Conservation (phyloP, 1,140 invertebrate species). For the Phymastichus coffea region DNA sequence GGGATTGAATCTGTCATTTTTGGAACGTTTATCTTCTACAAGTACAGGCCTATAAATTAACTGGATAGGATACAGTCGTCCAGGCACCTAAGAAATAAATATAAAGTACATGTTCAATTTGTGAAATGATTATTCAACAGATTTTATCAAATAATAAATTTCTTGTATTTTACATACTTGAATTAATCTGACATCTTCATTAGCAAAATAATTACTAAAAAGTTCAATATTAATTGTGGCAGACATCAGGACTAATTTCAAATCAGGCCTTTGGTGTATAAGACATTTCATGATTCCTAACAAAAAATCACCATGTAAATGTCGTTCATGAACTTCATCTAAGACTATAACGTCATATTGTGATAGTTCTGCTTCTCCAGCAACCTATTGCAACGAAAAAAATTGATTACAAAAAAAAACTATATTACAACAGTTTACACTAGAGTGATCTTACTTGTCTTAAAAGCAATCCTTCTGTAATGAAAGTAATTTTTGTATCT, state of each 20-base stretch:
- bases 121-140: not conserved
- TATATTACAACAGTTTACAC: conserved; percentile 8
- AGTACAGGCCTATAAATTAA: conserved; percentile 82
- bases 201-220: conserved; percentile 86
- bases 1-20: conserved; percentile 79
- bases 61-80: conserved; percentile 90
- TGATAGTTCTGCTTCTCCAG: conserved; percentile 57
- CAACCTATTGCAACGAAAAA: conserved; percentile 61
- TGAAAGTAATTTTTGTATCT: conserved; percentile 89
- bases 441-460: conserved; percentile 67
- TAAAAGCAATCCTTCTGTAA: conserved; percentile 93
- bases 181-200: conserved; percentile 77
- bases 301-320: conserved; percentile 94
- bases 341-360: conserved; percentile 87
- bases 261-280: conserved; percentile 72
- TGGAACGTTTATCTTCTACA: conserved; percentile 68
- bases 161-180: conserved; percentile 59
- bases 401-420: conserved; percentile 18
- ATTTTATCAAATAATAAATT: conserved; percentile 10
- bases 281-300: conserved; percentile 90
- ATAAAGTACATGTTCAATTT: conserved; percentile 21
- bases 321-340: conserved; percentile 95
- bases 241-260: conserved; percentile 97
- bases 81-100: conserved; percentile 73
- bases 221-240: conserved; percentile 97